phyloP scores from a whole-genome alignment of 2,797 vertebrate species.

The Amniataba percoides region DNA sequence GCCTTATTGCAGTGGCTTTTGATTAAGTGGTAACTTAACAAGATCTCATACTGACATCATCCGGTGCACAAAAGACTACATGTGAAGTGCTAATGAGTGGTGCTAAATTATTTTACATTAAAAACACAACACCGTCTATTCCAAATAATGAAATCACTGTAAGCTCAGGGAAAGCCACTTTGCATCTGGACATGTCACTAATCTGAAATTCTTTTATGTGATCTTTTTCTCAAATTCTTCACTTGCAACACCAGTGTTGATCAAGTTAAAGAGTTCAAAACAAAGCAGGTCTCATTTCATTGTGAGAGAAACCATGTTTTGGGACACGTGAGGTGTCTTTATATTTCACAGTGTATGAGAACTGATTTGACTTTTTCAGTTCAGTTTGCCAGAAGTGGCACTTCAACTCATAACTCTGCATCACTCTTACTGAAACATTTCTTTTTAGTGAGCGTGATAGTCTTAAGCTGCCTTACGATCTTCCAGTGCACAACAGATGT shows the following conservation, averaged over 20 bases:
- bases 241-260: neutral
- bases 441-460: neutral
- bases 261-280: neutral
- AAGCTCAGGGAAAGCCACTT: constrained; percentile 31
- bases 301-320: neutral
- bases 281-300: neutral
- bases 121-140: neutral
- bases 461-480: neutral
- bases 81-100: neutral
- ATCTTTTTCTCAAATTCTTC: constrained; percentile 3
- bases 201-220: neutral
- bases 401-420: neutral
- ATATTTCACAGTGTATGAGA: neutral
- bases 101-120: neutral
- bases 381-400: neutral
- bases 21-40: neutral
- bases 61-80: neutral
- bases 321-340: neutral
- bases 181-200: neutral
- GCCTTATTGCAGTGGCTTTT: neutral
- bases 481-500: neutral
- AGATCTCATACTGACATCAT: neutral
- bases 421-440: neutral
- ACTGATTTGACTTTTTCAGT: constrained; percentile 1
- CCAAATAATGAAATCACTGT: neutral